Evolutionary conservation across 2,888 invertebrate genomes (phyloP).

Genomic region (Dolomedes plantarius): DNA sequence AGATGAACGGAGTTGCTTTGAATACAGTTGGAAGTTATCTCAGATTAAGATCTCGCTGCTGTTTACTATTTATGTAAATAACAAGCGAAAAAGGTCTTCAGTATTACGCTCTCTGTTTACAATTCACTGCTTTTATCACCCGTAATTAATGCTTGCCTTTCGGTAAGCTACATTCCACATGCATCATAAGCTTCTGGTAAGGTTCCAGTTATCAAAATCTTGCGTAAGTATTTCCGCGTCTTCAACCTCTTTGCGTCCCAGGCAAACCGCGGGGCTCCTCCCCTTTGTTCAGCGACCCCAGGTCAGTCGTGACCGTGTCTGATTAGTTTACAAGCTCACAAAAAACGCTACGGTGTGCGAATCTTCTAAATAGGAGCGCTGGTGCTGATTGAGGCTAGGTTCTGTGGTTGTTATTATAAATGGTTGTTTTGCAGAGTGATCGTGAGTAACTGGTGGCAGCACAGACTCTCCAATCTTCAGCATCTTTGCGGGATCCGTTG

Average conservation of each 20-base stretch:
- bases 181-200: neutral
- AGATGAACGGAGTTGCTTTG: too few relatives aligned
- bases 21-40: neutral
- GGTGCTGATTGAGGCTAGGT: conserved; percentile 37
- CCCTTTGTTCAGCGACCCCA: conserved; percentile 51
- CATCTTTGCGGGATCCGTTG: neutral
- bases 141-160: neutral
- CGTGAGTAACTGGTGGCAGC: conserved; percentile 37
- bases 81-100: neutral
- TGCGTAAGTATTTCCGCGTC: conserved; percentile 51
- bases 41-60: neutral
- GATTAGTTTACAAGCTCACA: conserved; percentile 62
- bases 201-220: conserved; percentile 32
- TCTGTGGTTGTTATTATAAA: conserved; percentile 27
- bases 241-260: conserved; percentile 28
- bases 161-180: neutral
- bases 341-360: conserved; percentile 36
- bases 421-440: conserved; percentile 34
- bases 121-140: neutral
- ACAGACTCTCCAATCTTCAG: neutral
- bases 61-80: neutral
- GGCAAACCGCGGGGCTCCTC: conserved; percentile 35
- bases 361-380: conserved; percentile 46
- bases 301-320: conserved; percentile 63
- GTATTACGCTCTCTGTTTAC: too few relatives aligned